Conservation (phyloP, 2,888 invertebrate genomes). For the Limenitis camilla region DNA sequence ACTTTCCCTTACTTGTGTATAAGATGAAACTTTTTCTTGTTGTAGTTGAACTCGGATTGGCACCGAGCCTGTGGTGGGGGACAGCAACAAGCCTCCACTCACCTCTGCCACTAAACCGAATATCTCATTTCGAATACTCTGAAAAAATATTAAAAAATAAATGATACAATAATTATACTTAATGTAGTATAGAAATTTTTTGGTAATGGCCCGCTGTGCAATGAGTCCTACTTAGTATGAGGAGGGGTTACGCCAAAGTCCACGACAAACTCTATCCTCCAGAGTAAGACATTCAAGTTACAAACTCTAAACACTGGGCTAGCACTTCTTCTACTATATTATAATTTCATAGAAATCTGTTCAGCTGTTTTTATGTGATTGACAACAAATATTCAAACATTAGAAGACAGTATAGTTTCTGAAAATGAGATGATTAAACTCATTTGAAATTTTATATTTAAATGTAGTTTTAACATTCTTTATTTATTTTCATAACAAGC, state of each 20-base stretch:
- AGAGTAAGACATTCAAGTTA: no score
- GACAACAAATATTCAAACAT: no score
- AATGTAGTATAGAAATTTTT: no score
- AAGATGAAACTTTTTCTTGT: constrained; percentile 1
- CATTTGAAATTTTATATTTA: neutral
- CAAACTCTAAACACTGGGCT: no score
- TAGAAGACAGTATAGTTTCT: no score
- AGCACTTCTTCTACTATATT: no score
- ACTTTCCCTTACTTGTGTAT: constrained; percentile 16
- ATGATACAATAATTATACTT: neutral
- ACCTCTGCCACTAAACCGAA: constrained; percentile 62
- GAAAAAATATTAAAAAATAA: constrained; percentile 5
- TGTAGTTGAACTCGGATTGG: constrained; percentile 13
- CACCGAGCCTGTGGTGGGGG: constrained; percentile 18
- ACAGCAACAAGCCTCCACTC: constrained; percentile 29
- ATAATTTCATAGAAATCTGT: no score
- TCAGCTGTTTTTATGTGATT: no score
- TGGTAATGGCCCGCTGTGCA: no score
- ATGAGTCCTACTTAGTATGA: no score
- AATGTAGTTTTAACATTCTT: neutral
- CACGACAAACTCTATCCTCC: no score
- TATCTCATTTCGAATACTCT: constrained; percentile 67
- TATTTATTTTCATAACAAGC: neutral
- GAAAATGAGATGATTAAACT: neutral
- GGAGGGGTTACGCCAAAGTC: no score